Evolutionary conservation across 2,113 vertebrate species (phyloP).

Genomic region (Penelope pileata): DNA sequence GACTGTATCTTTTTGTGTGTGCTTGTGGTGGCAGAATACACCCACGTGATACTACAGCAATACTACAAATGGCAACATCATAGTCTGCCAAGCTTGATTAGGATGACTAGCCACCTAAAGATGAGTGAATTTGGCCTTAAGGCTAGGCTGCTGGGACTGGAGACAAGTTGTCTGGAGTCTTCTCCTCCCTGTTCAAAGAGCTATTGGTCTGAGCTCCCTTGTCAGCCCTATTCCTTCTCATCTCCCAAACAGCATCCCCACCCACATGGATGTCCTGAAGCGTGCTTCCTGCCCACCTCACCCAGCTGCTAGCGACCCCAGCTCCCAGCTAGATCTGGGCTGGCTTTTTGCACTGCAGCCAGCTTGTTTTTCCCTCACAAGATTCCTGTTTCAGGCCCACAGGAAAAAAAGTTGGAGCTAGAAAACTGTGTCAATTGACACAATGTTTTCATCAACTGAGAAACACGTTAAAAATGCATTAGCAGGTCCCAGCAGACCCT

Average conservation of each 20-base stretch:
- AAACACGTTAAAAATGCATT: background rate
- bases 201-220: conserved; percentile 11
- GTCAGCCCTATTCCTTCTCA: conserved; percentile 12
- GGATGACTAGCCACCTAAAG: conserved; percentile 32
- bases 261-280: background rate
- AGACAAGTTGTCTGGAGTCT: conserved; percentile 67
- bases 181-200: conserved; percentile 46
- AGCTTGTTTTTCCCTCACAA: background rate
- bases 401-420: background rate
- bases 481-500: background rate
- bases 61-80: background rate
- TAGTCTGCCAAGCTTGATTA: conserved; percentile 35
- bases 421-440: background rate
- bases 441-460: background rate
- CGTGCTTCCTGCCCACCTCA: background rate
- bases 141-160: conserved; percentile 52
- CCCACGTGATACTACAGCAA: background rate
- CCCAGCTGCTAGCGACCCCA: background rate
- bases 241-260: conserved; percentile 12
- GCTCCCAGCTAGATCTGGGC: background rate
- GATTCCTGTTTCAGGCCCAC: background rate
- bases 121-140: conserved; percentile 59
- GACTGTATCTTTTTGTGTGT: background rate
- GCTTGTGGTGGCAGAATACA: background rate
- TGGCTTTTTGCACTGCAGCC: background rate